phyloP scores from a whole-genome alignment of 2,888 invertebrate genomes.

The Volucella inflata region DNA sequence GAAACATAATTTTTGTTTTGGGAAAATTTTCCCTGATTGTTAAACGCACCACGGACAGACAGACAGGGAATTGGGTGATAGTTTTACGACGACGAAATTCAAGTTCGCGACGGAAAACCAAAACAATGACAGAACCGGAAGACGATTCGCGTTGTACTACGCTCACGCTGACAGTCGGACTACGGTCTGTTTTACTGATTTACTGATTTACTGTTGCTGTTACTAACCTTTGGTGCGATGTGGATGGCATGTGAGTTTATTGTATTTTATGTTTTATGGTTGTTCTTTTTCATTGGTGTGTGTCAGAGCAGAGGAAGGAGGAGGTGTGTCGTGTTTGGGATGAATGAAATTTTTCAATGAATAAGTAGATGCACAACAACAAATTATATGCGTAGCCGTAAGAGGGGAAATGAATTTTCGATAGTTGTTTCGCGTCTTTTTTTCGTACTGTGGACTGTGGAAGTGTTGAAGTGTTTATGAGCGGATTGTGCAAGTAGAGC shows the following conservation, averaged over 20 bases:
- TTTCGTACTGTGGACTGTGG: background rate
- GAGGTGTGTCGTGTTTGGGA: slow-evolving; percentile 26
- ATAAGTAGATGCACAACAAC: slow-evolving; percentile 47
- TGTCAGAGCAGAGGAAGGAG: slow-evolving; percentile 13
- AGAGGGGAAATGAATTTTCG: slow-evolving; percentile 61
- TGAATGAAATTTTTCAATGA: slow-evolving; percentile 66
- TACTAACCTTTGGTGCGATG: slow-evolving; percentile 32
- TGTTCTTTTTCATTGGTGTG: background rate
- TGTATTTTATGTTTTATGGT: slow-evolving; percentile 1
- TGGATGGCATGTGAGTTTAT: slow-evolving; percentile 12
- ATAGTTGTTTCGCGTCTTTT: slow-evolving; percentile 10
- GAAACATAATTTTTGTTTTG: background rate
- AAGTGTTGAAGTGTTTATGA: slow-evolving; percentile 41
- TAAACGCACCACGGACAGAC: background rate
- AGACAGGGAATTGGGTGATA: too few relatives aligned
- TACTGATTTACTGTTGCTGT: slow-evolving; percentile 3
- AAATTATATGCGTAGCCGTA: slow-evolving; percentile 45
- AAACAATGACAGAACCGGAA: slow-evolving; percentile 54
- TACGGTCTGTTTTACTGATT: slow-evolving; percentile 33
- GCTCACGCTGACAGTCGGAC: slow-evolving; percentile 28
- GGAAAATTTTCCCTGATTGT: slow-evolving; percentile 9
- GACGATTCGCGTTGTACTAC: slow-evolving; percentile 71
- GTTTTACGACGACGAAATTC: slow-evolving; percentile 13
- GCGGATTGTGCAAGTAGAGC: slow-evolving; percentile 50
- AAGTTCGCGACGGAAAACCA: background rate